phyloP scores from a whole-genome alignment of 2,888 invertebrate genomes.

The Leuctra nigra region DNA sequence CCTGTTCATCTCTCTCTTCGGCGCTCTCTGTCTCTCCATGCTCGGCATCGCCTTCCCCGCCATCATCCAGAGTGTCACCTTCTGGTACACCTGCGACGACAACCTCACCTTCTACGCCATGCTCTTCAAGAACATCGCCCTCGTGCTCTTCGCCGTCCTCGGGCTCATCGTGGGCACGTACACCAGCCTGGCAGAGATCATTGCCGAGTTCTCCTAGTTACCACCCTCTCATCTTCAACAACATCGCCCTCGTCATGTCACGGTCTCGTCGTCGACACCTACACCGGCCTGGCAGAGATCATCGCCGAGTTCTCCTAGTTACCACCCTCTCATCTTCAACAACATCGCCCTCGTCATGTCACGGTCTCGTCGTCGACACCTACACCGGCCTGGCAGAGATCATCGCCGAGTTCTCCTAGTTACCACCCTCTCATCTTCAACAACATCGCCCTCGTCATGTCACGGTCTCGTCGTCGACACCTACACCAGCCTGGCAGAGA shows the following conservation, averaged over 20 bases:
- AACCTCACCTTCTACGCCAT: conserved; percentile 21
- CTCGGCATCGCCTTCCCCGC: conserved; percentile 47
- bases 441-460: conserved; percentile 14
- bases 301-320: neutral
- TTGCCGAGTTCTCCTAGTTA: conserved; percentile 46
- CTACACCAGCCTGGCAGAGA: conserved; percentile 35
- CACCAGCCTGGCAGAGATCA: conserved; percentile 40
- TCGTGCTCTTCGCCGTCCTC: conserved; percentile 28
- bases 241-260: neutral
- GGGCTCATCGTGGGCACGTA: conserved; percentile 30
- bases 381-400: neutral
- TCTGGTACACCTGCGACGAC: conserved; percentile 35
- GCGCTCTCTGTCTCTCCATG: conserved; percentile 45
- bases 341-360: neutral
- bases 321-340: neutral
- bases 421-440: conserved; percentile 23
- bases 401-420: neutral
- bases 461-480: conserved; percentile 29
- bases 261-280: neutral
- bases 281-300: neutral
- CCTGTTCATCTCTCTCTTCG: conserved; percentile 47
- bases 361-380: neutral
- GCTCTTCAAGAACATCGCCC: conserved; percentile 26
- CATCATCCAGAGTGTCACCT: conserved; percentile 43
- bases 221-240: neutral